Base-by-base conservation (phyloP, 2,797 vertebrate species). In the Pogonophryne albipinna region DNA sequence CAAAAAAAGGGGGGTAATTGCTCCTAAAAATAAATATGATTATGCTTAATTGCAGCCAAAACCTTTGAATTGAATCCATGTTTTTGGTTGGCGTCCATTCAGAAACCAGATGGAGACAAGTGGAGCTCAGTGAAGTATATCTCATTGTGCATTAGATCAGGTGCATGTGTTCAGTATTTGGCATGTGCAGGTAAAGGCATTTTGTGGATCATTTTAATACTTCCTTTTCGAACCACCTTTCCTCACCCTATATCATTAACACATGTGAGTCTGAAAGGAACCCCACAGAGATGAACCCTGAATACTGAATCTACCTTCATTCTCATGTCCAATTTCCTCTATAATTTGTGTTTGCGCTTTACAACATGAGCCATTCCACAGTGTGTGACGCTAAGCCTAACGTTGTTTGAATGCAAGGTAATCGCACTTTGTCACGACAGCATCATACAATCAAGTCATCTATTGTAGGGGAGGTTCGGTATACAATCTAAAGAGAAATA, bases 391-490 rank as follows among this genome's bases (percentile, higher is more conserved):
- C 13, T 34, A 3, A 34, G 4, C 12, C 14, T 17, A 27, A 65
- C 66, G 50, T 38, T 55, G 51, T 68, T 41, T 75, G 63, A 80
- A 81, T 66, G 78, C 51, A 20, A 65, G 61, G 66, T 77, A 49
- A 71, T 64, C 50, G 41, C 44, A 46, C 74, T 63, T 78, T 78
- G 62, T 23, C 68, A 19, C n/a, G 13, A 52, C 50, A 10, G 27
- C 78, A 5, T 66, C 38, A 11, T 38, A 70, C 57, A 79, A 80
- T 78, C 68, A 69, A 60, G 70, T 51, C 49, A 7, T 19, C 46
- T 74, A 17, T 83, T 73, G 82, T 66, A 20, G 53, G 19, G 77
- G 47, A 57, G 75, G 62, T 55, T 83, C 87, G 90, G 87, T 85
- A 67, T 63, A 77, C 74, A 68, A 56, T 59, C 75, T 57, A 57